Conservation (phyloP, 2,113 vertebrate species). For the Todiramphus chloris region DNA sequence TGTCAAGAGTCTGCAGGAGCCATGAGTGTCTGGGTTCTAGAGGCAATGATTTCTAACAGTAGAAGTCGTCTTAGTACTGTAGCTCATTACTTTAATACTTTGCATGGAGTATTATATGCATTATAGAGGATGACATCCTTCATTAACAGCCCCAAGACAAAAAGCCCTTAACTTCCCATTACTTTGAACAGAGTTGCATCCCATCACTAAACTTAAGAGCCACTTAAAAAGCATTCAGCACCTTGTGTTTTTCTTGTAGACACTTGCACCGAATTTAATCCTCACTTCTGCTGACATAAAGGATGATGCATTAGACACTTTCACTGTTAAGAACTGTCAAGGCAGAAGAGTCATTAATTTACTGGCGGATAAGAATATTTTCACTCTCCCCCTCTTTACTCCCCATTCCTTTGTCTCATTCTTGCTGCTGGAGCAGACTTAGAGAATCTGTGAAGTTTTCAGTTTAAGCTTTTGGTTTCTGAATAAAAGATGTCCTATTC, state of each 20-base stretch:
- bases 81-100: not conserved
- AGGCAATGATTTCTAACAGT: not conserved
- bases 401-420: not conserved
- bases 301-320: not conserved
- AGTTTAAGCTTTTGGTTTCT: not conserved
- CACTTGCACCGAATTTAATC: not conserved
- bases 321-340: not conserved
- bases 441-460: not conserved
- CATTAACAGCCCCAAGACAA: constrained; percentile 1
- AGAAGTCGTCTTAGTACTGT: not conserved
- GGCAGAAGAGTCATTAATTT: not conserved
- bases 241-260: not conserved
- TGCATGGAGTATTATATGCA: not conserved
- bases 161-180: not conserved
- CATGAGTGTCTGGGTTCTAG: not conserved
- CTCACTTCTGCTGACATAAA: not conserved
- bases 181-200: not conserved
- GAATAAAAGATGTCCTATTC: not conserved
- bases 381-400: not conserved
- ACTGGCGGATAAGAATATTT: not conserved
- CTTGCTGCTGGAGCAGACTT: not conserved
- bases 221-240: not conserved
- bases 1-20: not conserved
- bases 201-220: not conserved
- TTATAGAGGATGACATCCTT: not conserved